Evolutionary conservation across 1,140 invertebrate species (phyloP).

Genomic region (Trichonephila inaurata): DNA sequence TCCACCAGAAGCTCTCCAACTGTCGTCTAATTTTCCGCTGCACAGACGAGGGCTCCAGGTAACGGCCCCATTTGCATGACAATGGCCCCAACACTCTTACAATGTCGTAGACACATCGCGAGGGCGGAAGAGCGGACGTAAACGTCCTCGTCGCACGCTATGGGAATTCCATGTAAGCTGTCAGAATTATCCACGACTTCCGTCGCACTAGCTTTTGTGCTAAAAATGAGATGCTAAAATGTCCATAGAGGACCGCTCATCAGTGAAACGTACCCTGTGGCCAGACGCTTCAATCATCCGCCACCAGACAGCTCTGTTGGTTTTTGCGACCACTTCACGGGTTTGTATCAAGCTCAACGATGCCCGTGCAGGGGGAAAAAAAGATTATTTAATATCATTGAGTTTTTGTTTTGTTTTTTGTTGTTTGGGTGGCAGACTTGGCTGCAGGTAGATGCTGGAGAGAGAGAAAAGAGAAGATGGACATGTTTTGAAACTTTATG

Average conservation of each 20-base stretch:
- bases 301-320: slow-evolving; percentile 29
- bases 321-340: background rate
- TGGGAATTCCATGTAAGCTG: slow-evolving; percentile 45
- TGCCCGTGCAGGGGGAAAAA: background rate
- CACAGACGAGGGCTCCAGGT: background rate
- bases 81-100: background rate
- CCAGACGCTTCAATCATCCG: slow-evolving; percentile 50
- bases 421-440: background rate
- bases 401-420: background rate
- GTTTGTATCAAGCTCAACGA: background rate
- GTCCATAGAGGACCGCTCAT: slow-evolving; percentile 38
- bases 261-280: slow-evolving; percentile 48
- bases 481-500: too few relatives aligned
- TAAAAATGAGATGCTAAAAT: slow-evolving; percentile 60
- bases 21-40: slow-evolving; percentile 18
- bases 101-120: slow-evolving; percentile 17
- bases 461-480: background rate
- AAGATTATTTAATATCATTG: background rate
- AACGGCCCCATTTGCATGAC: slow-evolving; percentile 12
- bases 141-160: slow-evolving; percentile 19
- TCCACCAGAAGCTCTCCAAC: background rate
- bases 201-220: slow-evolving; percentile 1
- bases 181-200: slow-evolving; percentile 63
- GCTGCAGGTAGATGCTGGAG: background rate
- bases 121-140: background rate